phyloP scores from a whole-genome alignment of 2,113 vertebrate species.

The Sinocyclocheilus maitianheensis region DNA sequence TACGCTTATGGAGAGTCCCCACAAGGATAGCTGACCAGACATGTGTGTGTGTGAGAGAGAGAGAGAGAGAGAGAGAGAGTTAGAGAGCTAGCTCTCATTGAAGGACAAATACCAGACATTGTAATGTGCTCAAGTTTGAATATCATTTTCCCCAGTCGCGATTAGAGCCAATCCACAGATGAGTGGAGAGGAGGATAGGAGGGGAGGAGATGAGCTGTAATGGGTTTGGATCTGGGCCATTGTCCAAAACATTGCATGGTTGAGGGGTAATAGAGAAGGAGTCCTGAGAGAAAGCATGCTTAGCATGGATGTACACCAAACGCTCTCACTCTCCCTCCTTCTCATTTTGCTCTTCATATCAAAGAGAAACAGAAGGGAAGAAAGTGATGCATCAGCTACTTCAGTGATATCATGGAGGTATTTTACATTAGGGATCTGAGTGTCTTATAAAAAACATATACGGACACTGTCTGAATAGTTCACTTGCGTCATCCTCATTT shows the following conservation, averaged over 20 bases:
- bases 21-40: no score
- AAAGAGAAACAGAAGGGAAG: slow-evolving; percentile 24
- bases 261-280: slow-evolving; percentile 44
- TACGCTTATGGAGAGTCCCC: no score
- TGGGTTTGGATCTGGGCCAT: slow-evolving; percentile 49
- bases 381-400: slow-evolving; percentile 4
- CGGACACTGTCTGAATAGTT: background rate
- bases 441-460: background rate
- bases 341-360: slow-evolving; percentile 8
- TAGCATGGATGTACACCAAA: slow-evolving; percentile 37
- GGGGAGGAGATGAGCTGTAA: slow-evolving; percentile 49
- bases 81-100: background rate
- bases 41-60: background rate
- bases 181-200: slow-evolving; percentile 50
- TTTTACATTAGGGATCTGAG: background rate
- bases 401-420: slow-evolving; percentile 5
- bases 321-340: slow-evolving; percentile 1
- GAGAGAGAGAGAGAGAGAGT: background rate
- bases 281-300: slow-evolving; percentile 26
- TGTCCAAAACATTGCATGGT: slow-evolving; percentile 50
- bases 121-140: slow-evolving; percentile 46
- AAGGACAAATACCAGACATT: slow-evolving; percentile 57
- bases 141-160: slow-evolving; percentile 44
- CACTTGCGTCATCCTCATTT: background rate
- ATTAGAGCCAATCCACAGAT: slow-evolving; percentile 52